Percentiles rank a stretch among this genome's conserved stretches.
phyloP scores from a whole-genome alignment of 92 coral and sea anemone genomes.

The Porites cylindrica region DNA sequence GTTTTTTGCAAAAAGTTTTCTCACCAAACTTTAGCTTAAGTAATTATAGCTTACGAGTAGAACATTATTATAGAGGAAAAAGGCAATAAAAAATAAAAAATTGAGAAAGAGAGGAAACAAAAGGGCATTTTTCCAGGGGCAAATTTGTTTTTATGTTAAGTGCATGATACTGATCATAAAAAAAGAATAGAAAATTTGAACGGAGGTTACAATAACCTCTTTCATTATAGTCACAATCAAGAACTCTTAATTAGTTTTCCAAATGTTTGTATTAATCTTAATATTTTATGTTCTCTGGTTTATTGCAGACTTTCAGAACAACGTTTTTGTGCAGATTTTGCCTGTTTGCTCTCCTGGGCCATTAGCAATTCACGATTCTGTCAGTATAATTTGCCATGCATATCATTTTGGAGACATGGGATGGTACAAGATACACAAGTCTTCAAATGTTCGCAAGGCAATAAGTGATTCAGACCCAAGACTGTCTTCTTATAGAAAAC shows the following conservation, averaged over 20 bases:
- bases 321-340: constrained; percentile 9
- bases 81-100: too few species aligned
- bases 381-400: constrained; percentile 50
- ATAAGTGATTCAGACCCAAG: not conserved
- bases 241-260: not conserved
- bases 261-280: not conserved
- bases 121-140: too few species aligned
- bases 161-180: too few species aligned
- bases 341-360: constrained; percentile 30
- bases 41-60: too few species aligned
- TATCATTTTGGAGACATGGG: constrained; percentile 35
- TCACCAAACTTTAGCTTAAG: too few species aligned
- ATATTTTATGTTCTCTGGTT: not conserved
- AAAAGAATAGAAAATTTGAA: too few species aligned
- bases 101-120: too few species aligned
- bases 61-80: too few species aligned
- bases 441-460: constrained; percentile 4
- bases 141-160: too few species aligned
- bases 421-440: constrained; percentile 68
- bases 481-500: not conserved
- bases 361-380: constrained; percentile 43
- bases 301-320: constrained; percentile 29
- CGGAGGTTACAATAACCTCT: too few species aligned
- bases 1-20: too few species aligned
- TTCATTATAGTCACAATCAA: too few species aligned